Percentiles rank a stretch among this genome's conserved stretches.
Conservation (phyloP, 2,113 vertebrate genomes). For the Psilopogon haemacephalus region DNA sequence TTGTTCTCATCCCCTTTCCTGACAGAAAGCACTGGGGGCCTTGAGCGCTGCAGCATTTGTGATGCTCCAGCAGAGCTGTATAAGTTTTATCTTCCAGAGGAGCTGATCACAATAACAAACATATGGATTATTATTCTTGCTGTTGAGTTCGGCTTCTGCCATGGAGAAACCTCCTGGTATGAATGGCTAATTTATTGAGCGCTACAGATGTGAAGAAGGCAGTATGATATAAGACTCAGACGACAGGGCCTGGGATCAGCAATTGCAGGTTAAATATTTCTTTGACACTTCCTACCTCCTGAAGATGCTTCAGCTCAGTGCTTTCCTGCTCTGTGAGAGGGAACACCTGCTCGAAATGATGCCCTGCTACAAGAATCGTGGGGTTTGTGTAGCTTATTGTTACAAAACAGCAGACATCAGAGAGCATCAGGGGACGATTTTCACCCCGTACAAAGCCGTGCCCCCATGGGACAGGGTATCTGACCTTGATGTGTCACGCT, state of each 20-base stretch:
- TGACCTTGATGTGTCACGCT: conserved; percentile 52
- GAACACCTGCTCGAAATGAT: not conserved
- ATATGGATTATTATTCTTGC: conserved; percentile 43
- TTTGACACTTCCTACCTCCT: not conserved
- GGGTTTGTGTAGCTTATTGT: not conserved
- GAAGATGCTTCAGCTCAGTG: not conserved
- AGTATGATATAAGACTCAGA: not conserved
- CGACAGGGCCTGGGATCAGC: not conserved
- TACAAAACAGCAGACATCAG: not conserved
- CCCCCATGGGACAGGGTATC: conserved; percentile 29
- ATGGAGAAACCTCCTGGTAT: not conserved
- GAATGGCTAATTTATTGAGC: conserved; percentile 29
- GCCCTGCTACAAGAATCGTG: not conserved
- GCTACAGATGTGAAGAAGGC: conserved; percentile 7
- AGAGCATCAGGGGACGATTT: not conserved
- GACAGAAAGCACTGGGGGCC: not conserved
- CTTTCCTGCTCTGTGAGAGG: not conserved
- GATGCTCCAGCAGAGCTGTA: not conserved
- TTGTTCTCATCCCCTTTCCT: not conserved
- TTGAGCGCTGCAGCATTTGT: not conserved
- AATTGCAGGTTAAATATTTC: not conserved
- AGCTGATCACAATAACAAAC: conserved; percentile 42
- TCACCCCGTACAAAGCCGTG: not conserved
- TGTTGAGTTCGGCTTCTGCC: conserved; percentile 37
- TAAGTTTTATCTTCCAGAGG: not conserved